Evolutionary conservation across 2,888 invertebrate species (phyloP).

Genomic region (Ariolimax columbianus): DNA sequence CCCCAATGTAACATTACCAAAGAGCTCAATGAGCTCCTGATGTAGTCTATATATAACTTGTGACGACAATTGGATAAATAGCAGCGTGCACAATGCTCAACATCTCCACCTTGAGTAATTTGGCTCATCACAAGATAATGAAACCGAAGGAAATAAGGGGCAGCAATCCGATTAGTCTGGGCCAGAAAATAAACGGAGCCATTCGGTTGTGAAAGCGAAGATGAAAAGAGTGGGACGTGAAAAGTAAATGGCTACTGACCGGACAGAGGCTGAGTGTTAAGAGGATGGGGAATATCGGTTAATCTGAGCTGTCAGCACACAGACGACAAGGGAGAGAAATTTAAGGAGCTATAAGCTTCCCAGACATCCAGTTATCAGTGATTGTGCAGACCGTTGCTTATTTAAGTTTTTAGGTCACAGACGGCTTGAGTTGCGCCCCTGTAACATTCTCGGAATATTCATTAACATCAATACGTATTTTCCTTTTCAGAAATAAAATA

Average conservation of each 20-base stretch:
- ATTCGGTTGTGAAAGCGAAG: not conserved
- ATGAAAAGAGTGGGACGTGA: not conserved
- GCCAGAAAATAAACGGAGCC: not conserved
- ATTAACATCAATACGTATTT: no score
- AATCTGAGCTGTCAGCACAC: not conserved
- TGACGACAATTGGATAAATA: no score
- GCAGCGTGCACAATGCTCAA: no score
- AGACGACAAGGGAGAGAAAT: not conserved
- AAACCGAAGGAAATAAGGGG: not conserved
- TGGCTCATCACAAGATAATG: not conserved
- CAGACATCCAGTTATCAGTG: not conserved
- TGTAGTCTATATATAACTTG: no score
- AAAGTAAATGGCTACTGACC: not conserved
- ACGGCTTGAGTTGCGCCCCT: not conserved
- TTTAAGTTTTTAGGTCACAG: not conserved
- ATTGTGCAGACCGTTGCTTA: not conserved
- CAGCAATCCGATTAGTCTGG: not conserved
- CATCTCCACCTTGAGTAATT: no score
- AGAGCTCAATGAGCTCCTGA: no score
- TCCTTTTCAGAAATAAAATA: no score
- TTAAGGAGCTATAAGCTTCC: not conserved
- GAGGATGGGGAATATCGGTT: not conserved
- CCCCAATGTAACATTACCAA: no score
- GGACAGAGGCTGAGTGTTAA: not conserved
- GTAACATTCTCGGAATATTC: not conserved